Base-by-base conservation (phyloP, 1,140 invertebrate species). In the Calliopsis andreniformis region DNA sequence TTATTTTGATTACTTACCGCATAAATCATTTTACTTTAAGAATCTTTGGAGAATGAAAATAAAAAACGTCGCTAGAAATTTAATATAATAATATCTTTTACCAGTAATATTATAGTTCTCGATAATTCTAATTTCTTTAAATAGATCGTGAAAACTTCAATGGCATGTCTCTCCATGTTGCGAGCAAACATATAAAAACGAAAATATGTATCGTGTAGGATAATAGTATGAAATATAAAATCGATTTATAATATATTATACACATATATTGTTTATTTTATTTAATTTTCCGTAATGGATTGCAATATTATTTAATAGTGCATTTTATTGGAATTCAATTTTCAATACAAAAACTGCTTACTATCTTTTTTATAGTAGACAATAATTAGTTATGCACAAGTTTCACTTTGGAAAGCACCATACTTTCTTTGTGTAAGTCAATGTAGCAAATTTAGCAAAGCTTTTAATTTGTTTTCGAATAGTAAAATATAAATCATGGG, bases 401-500 rank as follows among this genome's bases (percentile, higher is more conserved):
- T 75, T 39, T 56, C 67, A 58, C 30, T 12, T 56, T 45, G 16
- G 7, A 28, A 28, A 75, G 63, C 51, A 66, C 51, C 39, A 35
- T 47, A 58, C 51, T 56, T 56, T 67, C 30, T 58, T 25, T 43
- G 25, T 32, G 18, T 35, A 14, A 20, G 43, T 8, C 20, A 49
- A 45, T 28, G n/a, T n/a, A n/a, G n/a, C n/a, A n/a, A n/a, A 20
- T 39, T 47, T 53, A 25, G 23, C 45, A 62, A 49, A 62, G 12
- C 18, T 56, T 23, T 23, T 5, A 18, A 10, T 45, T 70, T 25
- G 14, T 1, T 47, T 45, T 14, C 7, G 20, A 43, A 55, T n/a
- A 43, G 35, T 55, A 39, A 58, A 75, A 45, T 73, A 56, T 23
- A 73, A 56, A 47, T 67, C 14, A 35, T 18, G 45, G n/a, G 30